These are phyloP conservation scores for Platycercus adscitus DNA, from an alignment of 2,113 vertebrate genomes.

Conservation along the genomic window DNA sequence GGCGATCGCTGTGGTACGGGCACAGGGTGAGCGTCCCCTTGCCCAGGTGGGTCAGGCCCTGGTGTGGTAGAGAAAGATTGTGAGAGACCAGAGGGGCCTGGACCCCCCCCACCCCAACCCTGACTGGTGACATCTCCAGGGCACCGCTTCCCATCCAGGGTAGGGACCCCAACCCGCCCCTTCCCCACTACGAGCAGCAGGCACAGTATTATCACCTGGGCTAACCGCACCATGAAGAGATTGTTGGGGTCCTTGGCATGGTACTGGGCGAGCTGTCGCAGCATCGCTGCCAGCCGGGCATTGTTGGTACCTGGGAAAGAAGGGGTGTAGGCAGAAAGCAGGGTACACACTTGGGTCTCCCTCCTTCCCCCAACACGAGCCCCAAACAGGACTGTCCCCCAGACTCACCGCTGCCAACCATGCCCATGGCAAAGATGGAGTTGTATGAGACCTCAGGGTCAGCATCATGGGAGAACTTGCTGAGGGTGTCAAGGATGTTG, in stretches of 20 bases:
- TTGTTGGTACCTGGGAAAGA: conserved; percentile 91
- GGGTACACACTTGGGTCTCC: rapidly evolving
- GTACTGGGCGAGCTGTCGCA: conserved; percentile 96
- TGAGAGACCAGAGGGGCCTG: rapidly evolving
- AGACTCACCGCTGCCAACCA: conserved; percentile 96
- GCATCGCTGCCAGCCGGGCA: conserved; percentile 94
- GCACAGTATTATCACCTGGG: conserved; percentile 80
- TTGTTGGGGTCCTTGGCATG: conserved; percentile 99
- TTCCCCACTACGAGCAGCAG: rapidly evolving
- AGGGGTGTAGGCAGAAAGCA: neutral
- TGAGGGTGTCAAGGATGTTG: conserved; percentile 97
- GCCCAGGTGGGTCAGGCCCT: conserved; percentile 97
- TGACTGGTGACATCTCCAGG: neutral
- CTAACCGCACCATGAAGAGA: conserved; percentile 98
- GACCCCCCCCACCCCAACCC: neutral
- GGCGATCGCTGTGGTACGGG: conserved; percentile 97
- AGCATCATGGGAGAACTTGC: conserved; percentile 98
- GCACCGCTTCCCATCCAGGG: neutral
- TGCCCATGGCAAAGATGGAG: conserved; percentile 99
- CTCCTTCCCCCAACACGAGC: rapidly evolving
- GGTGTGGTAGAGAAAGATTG: neutral
- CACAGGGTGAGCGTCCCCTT: conserved; percentile 98
- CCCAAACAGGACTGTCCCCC: neutral
- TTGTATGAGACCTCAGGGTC: conserved; percentile 98
- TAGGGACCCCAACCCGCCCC: neutral